Conservation (phyloP, 64 coral and sea anemone species). For the Stichodactyla mertensii region DNA sequence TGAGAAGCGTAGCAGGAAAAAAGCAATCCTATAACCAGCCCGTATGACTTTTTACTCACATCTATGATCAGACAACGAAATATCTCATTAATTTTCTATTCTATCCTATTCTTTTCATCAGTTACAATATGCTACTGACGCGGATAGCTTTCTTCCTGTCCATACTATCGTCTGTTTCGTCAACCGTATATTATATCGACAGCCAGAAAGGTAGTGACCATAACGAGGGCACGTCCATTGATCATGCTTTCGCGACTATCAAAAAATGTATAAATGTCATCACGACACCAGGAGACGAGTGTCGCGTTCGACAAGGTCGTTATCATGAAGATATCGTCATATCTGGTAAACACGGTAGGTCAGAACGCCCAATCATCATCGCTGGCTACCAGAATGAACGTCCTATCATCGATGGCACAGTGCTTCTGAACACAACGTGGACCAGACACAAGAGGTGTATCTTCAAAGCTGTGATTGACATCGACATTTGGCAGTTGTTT, state of each 20-base stretch:
- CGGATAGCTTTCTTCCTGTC: not conserved
- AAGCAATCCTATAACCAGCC: too few species aligned
- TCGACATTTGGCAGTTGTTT: conserved; percentile 66
- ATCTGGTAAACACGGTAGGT: conserved; percentile 45
- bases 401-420: conserved; percentile 68
- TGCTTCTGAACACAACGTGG: conserved; percentile 41
- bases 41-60: too few species aligned
- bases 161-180: not conserved
- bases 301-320: conserved; percentile 49
- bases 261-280: conserved; percentile 14
- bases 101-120: not conserved
- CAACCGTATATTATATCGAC: conserved; percentile 23
- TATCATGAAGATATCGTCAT: conserved; percentile 65
- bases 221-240: not conserved
- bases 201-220: not conserved
- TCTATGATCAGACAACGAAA: too few species aligned
- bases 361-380: conserved; percentile 40
- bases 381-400: conserved; percentile 40
- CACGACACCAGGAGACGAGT: conserved; percentile 27
- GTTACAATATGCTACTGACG: not conserved
- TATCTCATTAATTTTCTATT: too few species aligned
- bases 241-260: conserved; percentile 14
- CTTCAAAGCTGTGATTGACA: conserved; percentile 31
- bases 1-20: too few species aligned
- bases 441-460: conserved; percentile 14